Base-by-base conservation (phyloP, 23 tunicate genomes). In the Ascidia mentula region DNA sequence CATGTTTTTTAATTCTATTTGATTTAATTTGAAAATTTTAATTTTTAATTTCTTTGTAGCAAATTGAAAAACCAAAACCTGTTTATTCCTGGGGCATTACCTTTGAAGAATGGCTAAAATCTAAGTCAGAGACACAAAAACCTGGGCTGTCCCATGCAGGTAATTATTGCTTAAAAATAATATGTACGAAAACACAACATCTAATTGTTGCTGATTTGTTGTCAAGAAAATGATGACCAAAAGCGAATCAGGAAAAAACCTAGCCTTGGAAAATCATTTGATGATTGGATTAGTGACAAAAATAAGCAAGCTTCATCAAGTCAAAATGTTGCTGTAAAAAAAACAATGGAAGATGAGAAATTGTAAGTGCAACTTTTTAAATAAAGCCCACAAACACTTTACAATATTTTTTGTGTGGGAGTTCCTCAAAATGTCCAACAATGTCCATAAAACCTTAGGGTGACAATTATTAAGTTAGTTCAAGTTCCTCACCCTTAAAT, bases 271-370 rank as follows among this genome's bases (percentile, higher is more conserved):
- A 91, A 91, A 85, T 81, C 97, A 9, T 91, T 79, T 82, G 90
- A 85, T 22, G 90, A 85, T 0, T 91, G 97, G 97, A 31, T 85
- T 59, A 81, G 72, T 18, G 90, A 86, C 82, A 91, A 91, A 59
- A 53, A 81, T 70, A 73, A 53, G 40, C 77, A 82, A 32, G 46
- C 42, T 31, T 69, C 34, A 30, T 20, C 17, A 70, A 6, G 5
- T 18, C 38, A 70, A 5, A 18, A 70, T 32, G 17, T 22, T 2
- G 24, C 40, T 39, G 79, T 42, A 37, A 42, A 36, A 18, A 31
- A 59, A 40, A 15, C 22, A 4, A 59, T 74, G 1, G 69, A 53
- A 38, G 84, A 82, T 20, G 46, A 72, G n/a, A 73, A 79, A 34
- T 17, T 59, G 77, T 84, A 78, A 79, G 77, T 15, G 0, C 35